Evolutionary conservation across 2,797 vertebrate species (phyloP).

Genomic region (Gadopsis marmoratus): DNA sequence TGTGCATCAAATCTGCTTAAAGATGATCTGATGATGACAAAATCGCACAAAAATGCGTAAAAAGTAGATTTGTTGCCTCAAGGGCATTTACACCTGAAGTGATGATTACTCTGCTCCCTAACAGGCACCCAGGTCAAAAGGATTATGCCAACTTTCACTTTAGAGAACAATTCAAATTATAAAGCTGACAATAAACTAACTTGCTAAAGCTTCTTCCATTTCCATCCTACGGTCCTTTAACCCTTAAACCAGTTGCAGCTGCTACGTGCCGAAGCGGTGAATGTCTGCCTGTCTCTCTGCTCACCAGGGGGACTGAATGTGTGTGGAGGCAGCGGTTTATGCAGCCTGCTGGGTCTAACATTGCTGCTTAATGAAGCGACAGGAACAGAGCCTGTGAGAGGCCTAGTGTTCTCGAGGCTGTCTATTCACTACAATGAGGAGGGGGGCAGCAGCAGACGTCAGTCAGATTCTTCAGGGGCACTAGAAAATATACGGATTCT

Average conservation of each 20-base stretch:
- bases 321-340: slow-evolving; percentile 53
- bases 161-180: background rate
- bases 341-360: slow-evolving; percentile 63
- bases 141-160: background rate
- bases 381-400: slow-evolving; percentile 44
- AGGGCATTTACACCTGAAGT: background rate
- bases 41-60: background rate
- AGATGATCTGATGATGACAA: background rate
- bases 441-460: slow-evolving; percentile 41
- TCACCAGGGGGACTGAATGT: slow-evolving; percentile 47
- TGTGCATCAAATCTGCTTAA: slow-evolving; percentile 41
- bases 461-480: slow-evolving; percentile 44
- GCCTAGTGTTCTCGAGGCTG: slow-evolving; percentile 53
- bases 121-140: slow-evolving; percentile 1
- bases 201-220: background rate
- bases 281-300: slow-evolving; percentile 41
- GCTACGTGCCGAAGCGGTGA: slow-evolving; percentile 8
- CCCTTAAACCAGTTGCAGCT: slow-evolving; percentile 29
- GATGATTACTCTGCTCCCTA: background rate
- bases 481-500: slow-evolving; percentile 18
- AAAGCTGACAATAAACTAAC: background rate
- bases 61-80: background rate
- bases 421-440: slow-evolving; percentile 36
- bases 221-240: background rate
- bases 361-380: slow-evolving; percentile 72